Evolutionary conservation across 2,888 invertebrate species (phyloP).

Genomic region (Alentia gelatinosa): DNA sequence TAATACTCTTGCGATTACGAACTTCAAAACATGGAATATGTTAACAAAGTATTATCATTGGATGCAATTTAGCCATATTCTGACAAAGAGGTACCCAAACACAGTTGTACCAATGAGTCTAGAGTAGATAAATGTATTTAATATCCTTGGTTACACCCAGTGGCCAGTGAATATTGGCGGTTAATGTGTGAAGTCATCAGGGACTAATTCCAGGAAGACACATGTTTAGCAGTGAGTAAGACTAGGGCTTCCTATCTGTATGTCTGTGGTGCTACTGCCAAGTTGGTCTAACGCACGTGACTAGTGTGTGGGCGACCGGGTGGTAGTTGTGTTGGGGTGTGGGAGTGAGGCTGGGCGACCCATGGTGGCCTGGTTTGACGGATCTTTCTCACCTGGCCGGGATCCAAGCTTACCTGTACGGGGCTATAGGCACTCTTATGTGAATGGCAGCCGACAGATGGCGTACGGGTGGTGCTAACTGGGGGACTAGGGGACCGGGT

Average conservation of each 20-base stretch:
- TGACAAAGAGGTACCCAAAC: too few relatives aligned
- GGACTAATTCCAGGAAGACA: background rate
- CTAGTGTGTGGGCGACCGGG: background rate
- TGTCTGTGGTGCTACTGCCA: background rate
- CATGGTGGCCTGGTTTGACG: background rate
- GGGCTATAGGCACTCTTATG: background rate
- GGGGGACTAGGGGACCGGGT: background rate
- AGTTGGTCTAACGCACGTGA: background rate
- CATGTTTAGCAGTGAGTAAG: background rate
- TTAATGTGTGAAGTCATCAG: background rate
- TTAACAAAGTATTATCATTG: too few relatives aligned
- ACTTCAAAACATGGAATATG: too few relatives aligned
- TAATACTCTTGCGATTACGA: too few relatives aligned
- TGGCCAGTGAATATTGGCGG: background rate
- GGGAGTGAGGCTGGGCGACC: background rate
- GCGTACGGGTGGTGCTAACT: background rate
- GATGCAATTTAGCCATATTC: too few relatives aligned
- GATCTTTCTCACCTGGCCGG: background rate
- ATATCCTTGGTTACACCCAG: background rate
- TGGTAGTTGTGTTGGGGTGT: background rate
- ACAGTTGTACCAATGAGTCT: background rate
- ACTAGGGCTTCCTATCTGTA: background rate
- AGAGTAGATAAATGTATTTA: background rate
- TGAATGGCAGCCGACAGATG: background rate
- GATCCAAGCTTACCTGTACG: background rate